These are phyloP conservation scores for Thripadectes ignobilis DNA, from an alignment of 2,797 vertebrate species.

Conservation along the genomic window DNA sequence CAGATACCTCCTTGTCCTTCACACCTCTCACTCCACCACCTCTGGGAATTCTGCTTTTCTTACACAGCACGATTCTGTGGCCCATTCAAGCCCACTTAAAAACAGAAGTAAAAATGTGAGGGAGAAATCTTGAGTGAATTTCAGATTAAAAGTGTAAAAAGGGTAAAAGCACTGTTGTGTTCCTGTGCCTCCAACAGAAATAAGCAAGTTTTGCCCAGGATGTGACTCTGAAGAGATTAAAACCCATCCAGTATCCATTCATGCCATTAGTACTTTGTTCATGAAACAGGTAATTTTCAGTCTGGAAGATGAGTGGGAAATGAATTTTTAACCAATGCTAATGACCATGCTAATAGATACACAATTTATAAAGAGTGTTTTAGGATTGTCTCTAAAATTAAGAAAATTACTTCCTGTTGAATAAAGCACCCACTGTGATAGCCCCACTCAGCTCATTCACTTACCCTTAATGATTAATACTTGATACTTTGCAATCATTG, in stretches of 20 bases:
- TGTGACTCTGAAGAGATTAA: background rate
- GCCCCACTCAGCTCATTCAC: background rate
- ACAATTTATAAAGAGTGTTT: background rate
- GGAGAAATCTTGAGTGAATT: background rate
- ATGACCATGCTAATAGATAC: background rate
- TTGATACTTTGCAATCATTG: background rate
- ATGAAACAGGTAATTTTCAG: background rate
- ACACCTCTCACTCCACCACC: background rate
- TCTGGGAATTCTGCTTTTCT: background rate
- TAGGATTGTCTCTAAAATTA: background rate
- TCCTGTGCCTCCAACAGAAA: background rate
- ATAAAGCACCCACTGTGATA: background rate
- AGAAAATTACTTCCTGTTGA: background rate
- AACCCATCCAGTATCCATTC: background rate
- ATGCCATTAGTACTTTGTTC: background rate
- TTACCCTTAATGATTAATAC: background rate
- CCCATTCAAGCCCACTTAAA: background rate
- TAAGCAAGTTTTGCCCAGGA: background rate
- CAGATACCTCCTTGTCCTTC: background rate
- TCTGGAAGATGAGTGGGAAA: background rate
- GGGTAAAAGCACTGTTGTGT: background rate
- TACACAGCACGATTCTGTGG: background rate
- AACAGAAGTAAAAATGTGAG: background rate
- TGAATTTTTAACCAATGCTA: background rate
- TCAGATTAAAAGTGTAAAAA: background rate